Evolutionary conservation across 2,888 invertebrate species (phyloP), one percentile per base, ranked within the genome.

Genomic region (Zonitis immaculata): DNA sequence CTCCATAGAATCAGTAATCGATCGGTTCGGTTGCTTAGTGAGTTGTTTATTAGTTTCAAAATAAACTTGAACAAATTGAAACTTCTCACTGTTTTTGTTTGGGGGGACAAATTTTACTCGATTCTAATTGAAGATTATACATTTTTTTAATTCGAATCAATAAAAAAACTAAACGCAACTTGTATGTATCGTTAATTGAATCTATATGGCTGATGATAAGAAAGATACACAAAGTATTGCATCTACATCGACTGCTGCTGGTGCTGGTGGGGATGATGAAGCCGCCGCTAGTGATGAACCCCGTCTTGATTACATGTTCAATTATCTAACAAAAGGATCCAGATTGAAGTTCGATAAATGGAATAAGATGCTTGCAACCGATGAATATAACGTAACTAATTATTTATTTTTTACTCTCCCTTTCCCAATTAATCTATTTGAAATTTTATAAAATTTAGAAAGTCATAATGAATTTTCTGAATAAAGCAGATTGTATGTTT

Each of bases 301-400:
- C 47, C 83, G 94, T 20, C 76, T 93, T 54, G 88, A 90, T 62
- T 93, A 89, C 73, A 80, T 96, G 50, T 82, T 86, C 49, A 85
- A 87, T 68, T 92, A 86, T 71, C 75, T 91, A 32, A 74, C 83
- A 20, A 86, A 83, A 70, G 80, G 88, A 7, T 81, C 92, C 63
- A 88, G 88, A 70, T 77, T 92, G 57, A 95, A 94, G 76, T 76
- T 83, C 51, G 95, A 95, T 58, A 91, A 88, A 80, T 96, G 94
- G 92, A 73, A 78, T 45, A 94, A 91, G 77, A 88, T 95, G 83
- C 85, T 91, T 60, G 78, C 79, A 39, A 78, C 74, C 47, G 84
- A 87, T 44, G 89, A 90, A 56, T 84, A 82, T 65, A 83, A 81
- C 78, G 88, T 87, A 76, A 73, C 70, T 7, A 52, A 8, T 26